Base-by-base conservation (phyloP, 2,888 invertebrate genomes). In the Chymomyza caudatula region DNA sequence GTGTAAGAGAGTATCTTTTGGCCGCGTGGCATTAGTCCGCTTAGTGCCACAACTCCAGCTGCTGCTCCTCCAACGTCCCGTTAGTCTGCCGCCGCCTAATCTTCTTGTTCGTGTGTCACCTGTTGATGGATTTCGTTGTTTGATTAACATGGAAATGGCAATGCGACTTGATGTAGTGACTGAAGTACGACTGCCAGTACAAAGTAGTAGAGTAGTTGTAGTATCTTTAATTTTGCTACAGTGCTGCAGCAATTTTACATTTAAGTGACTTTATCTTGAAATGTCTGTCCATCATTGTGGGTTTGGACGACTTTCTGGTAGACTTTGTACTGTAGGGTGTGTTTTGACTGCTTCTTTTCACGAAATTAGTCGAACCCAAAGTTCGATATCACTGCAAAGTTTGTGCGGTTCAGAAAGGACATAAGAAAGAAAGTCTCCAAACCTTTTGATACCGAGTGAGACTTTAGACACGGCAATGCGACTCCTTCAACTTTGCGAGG, bases 141-240 rank as follows among this genome's bases (percentile, higher is more conserved):
- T 86, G 83, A 85, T 86, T 85, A 82, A 78, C 82, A 86, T 84
- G 84, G 81, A 80, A 80, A 73, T 76, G 81, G 73, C 76, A 78
- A 67, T 67, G 81, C 49, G 65, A 65, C 44, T 80, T 86, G 81
- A 80, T 83, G 70, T 68, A 75, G 77, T 70, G 86, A 83, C 69
- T 79, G 73, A 73, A 63, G 65, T 51, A 63, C 54, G 66, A 71
- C 65, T 66, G 55, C 63, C 60, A 15, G 59, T 43, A 13, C 43
- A 25, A 55, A 19, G 37, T 4, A 19, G 37, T 20, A 37, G 29
- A 37, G 29, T 1, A 37, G 29, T 37, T 11, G 29, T 1, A 37
- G 29, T 37, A 37, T 37, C 29, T 8, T 11, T 37, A 37, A 42
- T 15, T 11, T 17, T 23, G 56, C 11, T 43, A 58, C 47, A n/a